Evolutionary conservation across 2,113 vertebrate species (phyloP).

Genomic region (Varanus komodoensis): DNA sequence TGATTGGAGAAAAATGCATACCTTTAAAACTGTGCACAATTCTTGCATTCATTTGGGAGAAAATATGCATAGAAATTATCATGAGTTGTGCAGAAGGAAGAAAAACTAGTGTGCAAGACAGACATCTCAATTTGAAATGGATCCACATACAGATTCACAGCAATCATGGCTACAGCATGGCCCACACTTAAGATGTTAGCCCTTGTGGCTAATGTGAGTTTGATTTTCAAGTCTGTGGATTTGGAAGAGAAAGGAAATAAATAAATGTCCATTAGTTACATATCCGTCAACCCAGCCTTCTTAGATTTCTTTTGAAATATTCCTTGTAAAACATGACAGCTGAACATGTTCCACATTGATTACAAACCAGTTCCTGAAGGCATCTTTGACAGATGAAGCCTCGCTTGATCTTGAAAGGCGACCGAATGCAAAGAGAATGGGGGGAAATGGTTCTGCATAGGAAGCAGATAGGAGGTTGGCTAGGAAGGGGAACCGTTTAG

Average conservation of each 20-base stretch:
- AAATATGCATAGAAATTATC: too few species aligned
- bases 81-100: too few species aligned
- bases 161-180: too few species aligned
- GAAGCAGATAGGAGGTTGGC: background rate
- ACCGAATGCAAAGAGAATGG: slow-evolving; percentile 28
- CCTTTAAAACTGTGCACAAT: too few species aligned
- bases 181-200: background rate
- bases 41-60: too few species aligned
- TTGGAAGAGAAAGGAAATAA: background rate
- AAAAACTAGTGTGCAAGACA: too few species aligned
- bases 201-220: background rate
- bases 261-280: background rate
- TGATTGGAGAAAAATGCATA: too few species aligned
- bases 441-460: slow-evolving; percentile 19
- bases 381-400: slow-evolving; percentile 54
- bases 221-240: background rate
- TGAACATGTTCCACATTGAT: slow-evolving; percentile 66
- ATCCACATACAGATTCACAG: too few species aligned
- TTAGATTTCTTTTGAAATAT: slow-evolving; percentile 54
- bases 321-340: slow-evolving; percentile 62
- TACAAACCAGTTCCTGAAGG: slow-evolving; percentile 58
- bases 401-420: slow-evolving; percentile 59
- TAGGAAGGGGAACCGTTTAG: background rate
- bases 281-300: slow-evolving; percentile 58
- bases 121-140: too few species aligned